A percentile compares a stretch with the other conserved stretches of the same genome.
phyloP scores from a whole-genome alignment of 2,113 vertebrate genomes.

The Pandion haliaetus region DNA sequence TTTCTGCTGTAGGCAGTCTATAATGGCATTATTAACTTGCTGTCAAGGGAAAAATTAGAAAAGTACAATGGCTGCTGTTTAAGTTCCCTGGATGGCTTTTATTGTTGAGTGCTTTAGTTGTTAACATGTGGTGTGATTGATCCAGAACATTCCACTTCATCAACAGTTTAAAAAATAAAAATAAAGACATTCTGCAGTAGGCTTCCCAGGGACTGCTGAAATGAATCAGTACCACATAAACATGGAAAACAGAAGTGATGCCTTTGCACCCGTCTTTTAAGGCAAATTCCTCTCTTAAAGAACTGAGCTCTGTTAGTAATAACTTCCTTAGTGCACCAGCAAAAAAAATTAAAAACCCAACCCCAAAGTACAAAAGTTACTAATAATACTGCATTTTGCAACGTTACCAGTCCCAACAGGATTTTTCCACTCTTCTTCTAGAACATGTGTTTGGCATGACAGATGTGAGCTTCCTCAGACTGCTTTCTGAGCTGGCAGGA shows the following conservation, averaged over 20 bases:
- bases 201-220: slow-evolving; percentile 21
- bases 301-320: neutral
- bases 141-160: slow-evolving; percentile 19
- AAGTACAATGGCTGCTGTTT: neutral
- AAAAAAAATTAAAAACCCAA: neutral
- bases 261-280: neutral
- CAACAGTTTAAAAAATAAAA: slow-evolving; percentile 43
- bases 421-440: slow-evolving; percentile 40
- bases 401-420: slow-evolving; percentile 1
- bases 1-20: neutral
- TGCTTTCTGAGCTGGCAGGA: neutral
- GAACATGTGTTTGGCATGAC: slow-evolving; percentile 42
- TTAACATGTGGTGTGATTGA: slow-evolving; percentile 25
- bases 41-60: neutral
- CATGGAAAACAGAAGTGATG: slow-evolving; percentile 11
- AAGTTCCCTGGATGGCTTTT: slow-evolving; percentile 12
- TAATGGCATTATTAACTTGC: neutral
- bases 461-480: slow-evolving; percentile 6
- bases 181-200: slow-evolving; percentile 3
- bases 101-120: neutral
- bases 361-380: neutral
- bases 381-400: slow-evolving; percentile 38
- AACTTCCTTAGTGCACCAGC: neutral
- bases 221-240: slow-evolving; percentile 31
- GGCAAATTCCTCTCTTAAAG: neutral